Percentiles rank a stretch among this genome's conserved stretches.
phyloP scores from a whole-genome alignment of 2,888 invertebrate species.

The Pasiphila rectangulata region DNA sequence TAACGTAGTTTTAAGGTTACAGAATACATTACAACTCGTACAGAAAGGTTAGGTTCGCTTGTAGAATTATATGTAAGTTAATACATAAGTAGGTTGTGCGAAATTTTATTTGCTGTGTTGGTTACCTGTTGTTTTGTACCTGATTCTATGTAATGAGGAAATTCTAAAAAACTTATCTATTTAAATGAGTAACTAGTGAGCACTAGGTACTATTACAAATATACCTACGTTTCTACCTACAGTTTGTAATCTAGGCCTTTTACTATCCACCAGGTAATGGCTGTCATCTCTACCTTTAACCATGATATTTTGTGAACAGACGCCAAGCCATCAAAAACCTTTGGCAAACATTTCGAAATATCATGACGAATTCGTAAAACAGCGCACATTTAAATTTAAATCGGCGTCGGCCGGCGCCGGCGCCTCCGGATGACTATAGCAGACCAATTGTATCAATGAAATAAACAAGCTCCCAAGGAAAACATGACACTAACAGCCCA shows the following conservation, averaged over 20 bases:
- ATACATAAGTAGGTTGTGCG: constrained; percentile 4
- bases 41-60: constrained; percentile 8
- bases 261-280: too few relatives aligned
- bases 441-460: constrained; percentile 6
- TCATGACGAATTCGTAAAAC: constrained; percentile 12
- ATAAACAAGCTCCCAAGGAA: constrained; percentile 5
- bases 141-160: too few relatives aligned
- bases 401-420: constrained; percentile 24
- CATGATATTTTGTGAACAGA: not conserved
- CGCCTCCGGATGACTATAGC: constrained; percentile 24
- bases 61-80: constrained; percentile 4
- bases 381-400: constrained; percentile 21
- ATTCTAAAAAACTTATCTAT: too few relatives aligned
- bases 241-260: too few relatives aligned
- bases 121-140: too few relatives aligned
- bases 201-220: too few relatives aligned
- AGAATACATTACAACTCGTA: constrained; percentile 14
- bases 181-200: too few relatives aligned
- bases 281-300: too few relatives aligned
- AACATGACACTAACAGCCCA: not conserved
- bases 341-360: constrained; percentile 12
- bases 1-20: constrained; percentile 6
- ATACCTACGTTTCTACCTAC: too few relatives aligned
- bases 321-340: not conserved
- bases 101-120: constrained; percentile 9